Base-by-base conservation (phyloP, 1,140 invertebrate genomes). In the Drosophila dunni region DNA sequence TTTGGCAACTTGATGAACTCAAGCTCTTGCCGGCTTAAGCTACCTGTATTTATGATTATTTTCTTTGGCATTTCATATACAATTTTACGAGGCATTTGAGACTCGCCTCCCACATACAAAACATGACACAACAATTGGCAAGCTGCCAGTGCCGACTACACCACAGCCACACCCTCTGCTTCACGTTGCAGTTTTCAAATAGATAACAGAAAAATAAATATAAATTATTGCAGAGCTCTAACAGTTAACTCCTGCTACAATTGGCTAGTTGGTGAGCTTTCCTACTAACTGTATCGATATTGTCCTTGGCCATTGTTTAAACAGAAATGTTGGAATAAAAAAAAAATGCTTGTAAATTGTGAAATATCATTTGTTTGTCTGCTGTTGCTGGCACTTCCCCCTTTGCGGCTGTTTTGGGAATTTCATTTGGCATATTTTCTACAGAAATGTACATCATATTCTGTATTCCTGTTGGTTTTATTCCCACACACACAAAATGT, bases 351-450 rank as follows among this genome's bases (percentile, higher is more conserved):
- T 44, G 29, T 60, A 61, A 73, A 73, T 68, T 73, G 48, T 67
- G 7, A 68, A 61, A 68, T 40, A 73, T 61, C 64, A 73, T 67
- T 67, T 60, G 24, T 20, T 58, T 51, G 51, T 9, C 38, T 2
- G 17, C n/a, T 51, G 38, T 38, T 9, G 34, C 33, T 17, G 15
- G 34, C 42, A 9, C 20, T 20, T 17, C 24, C 61, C 24, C 61
- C 54, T 33, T 42, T 73, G 54, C 54, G 33, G 29, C 13, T 53
- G 64, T 68, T 68, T 54, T 53, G 64, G 56, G 70, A 68, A 73
- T 68, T 68, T 54, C 56, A 61, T 68, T 73, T 54, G 40, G 40
- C 40, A 68, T 56, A 68, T 73, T 61, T 68, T 56, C 48, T 29
- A 36, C 53, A 33, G 38, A 54, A 67, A 67, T 60, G 45, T 57